phyloP scores from a whole-genome alignment of 2,113 vertebrate genomes.

The Microtus ochrogaster region DNA sequence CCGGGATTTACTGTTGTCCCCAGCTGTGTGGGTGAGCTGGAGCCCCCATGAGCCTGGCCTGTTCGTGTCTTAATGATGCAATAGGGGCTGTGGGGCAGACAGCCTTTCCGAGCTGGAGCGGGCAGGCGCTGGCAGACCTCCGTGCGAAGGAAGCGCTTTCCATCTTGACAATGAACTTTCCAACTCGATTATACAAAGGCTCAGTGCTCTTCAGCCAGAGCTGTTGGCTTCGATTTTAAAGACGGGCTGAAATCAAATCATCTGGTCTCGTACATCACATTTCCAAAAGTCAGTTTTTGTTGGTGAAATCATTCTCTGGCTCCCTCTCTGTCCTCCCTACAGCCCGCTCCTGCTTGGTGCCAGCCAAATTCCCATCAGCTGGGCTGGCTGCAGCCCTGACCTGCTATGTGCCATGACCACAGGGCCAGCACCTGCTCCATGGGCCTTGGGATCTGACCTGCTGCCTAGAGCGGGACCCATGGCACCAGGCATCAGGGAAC shows the following conservation, averaged over 20 bases:
- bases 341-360: neutral
- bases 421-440: neutral
- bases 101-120: neutral
- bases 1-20: accelerated
- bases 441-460: neutral
- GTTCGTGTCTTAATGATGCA: neutral
- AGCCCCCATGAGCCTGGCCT: neutral
- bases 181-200: constrained; percentile 50
- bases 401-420: accelerated
- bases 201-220: constrained; percentile 27
- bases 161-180: neutral
- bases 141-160: neutral
- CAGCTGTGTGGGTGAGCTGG: accelerated
- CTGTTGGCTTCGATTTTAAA: constrained; percentile 66
- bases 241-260: constrained; percentile 73
- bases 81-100: neutral
- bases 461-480: accelerated
- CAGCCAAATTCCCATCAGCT: neutral
- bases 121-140: neutral
- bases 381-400: neutral
- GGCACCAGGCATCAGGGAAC: neutral
- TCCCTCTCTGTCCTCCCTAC: neutral
- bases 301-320: constrained; percentile 52
- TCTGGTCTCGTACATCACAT: constrained; percentile 40
- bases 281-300: constrained; percentile 67